These are phyloP conservation scores for Zaprionus lachaisei DNA, from an alignment of 1,140 invertebrate species.

Conservation along the genomic window DNA sequence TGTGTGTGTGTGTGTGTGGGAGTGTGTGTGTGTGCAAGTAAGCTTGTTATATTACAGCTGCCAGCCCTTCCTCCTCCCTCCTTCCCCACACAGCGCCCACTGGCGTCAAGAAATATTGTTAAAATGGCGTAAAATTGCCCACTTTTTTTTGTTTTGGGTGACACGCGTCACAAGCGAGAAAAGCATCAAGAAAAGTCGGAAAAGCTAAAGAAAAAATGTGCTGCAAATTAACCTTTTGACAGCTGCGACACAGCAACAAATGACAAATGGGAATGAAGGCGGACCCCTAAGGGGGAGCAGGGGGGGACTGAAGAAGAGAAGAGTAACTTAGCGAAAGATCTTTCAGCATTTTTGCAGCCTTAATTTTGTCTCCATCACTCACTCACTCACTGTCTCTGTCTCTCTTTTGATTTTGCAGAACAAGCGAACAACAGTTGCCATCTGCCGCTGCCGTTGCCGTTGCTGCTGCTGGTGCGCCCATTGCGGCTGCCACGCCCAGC, in stretches of 20 bases:
- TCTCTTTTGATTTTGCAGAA: slow-evolving; percentile 46
- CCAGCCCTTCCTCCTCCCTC: background rate
- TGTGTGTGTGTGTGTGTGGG: background rate
- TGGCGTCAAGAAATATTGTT: slow-evolving; percentile 64
- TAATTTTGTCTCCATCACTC: background rate
- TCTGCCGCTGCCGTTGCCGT: slow-evolving; percentile 23
- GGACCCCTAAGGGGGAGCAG: background rate
- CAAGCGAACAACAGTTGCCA: slow-evolving; percentile 67
- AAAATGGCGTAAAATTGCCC: slow-evolving; percentile 83
- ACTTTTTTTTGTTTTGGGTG: slow-evolving; percentile 48
- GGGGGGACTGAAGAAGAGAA: background rate
- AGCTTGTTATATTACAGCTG: slow-evolving; percentile 13
- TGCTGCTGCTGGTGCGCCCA: background rate
- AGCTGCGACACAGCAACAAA: slow-evolving; percentile 42
- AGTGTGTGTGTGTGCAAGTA: slow-evolving; percentile 19
- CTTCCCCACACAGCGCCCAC: background rate
- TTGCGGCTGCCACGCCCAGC: slow-evolving; percentile 32
- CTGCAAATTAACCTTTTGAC: slow-evolving; percentile 84
- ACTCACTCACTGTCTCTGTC: background rate
- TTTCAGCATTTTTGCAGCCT: background rate
- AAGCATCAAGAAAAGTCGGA: background rate
- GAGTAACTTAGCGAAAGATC: background rate
- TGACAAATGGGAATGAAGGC: slow-evolving; percentile 46
- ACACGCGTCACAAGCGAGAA: slow-evolving; percentile 21
- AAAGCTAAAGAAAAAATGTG: slow-evolving; percentile 50